phyloP scores from a whole-genome alignment of 2,888 invertebrate species.

The Brachyptera putata region DNA sequence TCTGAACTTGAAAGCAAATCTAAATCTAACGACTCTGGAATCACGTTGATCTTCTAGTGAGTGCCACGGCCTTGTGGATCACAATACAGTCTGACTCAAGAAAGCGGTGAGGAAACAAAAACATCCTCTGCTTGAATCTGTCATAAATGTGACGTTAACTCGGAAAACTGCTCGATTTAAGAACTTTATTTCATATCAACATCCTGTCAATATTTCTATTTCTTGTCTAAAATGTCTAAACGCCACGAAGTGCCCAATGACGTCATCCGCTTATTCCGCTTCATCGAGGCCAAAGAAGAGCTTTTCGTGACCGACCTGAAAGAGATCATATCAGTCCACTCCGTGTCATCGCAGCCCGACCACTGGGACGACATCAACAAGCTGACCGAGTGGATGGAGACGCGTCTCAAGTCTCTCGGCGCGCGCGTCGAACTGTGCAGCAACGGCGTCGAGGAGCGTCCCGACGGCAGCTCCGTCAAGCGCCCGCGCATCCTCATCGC shows the following conservation, averaged over 20 bases:
- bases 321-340: not conserved
- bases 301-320: not conserved
- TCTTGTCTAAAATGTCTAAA: not conserved
- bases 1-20: too few relatives aligned
- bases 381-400: not conserved
- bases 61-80: too few relatives aligned
- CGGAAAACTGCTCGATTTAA: too few relatives aligned
- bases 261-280: not conserved
- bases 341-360: not conserved
- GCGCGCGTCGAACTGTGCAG: not conserved
- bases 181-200: too few relatives aligned
- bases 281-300: constrained; percentile 1
- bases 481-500: not conserved
- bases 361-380: not conserved
- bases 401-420: not conserved
- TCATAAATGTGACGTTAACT: too few relatives aligned
- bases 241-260: not conserved
- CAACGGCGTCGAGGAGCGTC: not conserved
- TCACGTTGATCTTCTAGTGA: too few relatives aligned
- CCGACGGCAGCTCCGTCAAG: not conserved
- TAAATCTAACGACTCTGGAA: too few relatives aligned
- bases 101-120: too few relatives aligned
- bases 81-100: too few relatives aligned
- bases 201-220: not conserved
- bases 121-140: too few relatives aligned